Evolutionary conservation across 2,797 vertebrate species (phyloP), one percentile per base, ranked within the genome.

Genomic region (Parambassis ranga): DNA sequence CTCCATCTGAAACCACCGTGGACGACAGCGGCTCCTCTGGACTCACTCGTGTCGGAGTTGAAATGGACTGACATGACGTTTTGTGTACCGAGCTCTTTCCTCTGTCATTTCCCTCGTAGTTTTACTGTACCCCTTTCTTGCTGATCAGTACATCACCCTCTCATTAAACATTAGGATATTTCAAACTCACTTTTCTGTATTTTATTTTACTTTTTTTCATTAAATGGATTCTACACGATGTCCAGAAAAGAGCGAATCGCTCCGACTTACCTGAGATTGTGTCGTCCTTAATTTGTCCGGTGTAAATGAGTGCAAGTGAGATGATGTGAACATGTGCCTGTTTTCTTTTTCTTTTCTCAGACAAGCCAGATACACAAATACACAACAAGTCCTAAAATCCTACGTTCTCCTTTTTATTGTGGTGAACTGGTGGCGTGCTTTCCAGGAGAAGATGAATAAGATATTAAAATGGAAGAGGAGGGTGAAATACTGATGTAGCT

Each of bases 121-220:
- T 93, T 92, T 91, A 90, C 91, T 93, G 92, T 93, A 92, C 87
- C 88, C 86, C 62, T 83, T 87, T 81, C 67, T 80, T 86, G 84
- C 86, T 92, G 89, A 91, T 92, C 89, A 90, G 82, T 81, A 84
- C 85, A 77, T 87, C 87, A 91, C 81, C 81, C 81, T 89, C 88
- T 93, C 90, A 93, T 93, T 93, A 93, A 93, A 93, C 86, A 79
- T 89, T 92, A 94, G 93, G 89, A 91, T 87, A 87, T 92, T 92
- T 92, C 79, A 90, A 92, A 91, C 87, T 77, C 77, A 59, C 68
- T 66, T 84, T 90, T 89, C 86, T 91, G 84, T 91, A 88, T 84
- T 79, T 86, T 87, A 84, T 89, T 90, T 92, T 81, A 48, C 48
- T 64, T 75, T 90, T 89, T 75, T 76, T 76, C 67, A 75, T 83